A percentile compares a stretch with the other conserved stretches of the same genome.
Evolutionary conservation across 2,797 vertebrate species (phyloP).

Genomic region (Paratrypauchen microcephalus): DNA sequence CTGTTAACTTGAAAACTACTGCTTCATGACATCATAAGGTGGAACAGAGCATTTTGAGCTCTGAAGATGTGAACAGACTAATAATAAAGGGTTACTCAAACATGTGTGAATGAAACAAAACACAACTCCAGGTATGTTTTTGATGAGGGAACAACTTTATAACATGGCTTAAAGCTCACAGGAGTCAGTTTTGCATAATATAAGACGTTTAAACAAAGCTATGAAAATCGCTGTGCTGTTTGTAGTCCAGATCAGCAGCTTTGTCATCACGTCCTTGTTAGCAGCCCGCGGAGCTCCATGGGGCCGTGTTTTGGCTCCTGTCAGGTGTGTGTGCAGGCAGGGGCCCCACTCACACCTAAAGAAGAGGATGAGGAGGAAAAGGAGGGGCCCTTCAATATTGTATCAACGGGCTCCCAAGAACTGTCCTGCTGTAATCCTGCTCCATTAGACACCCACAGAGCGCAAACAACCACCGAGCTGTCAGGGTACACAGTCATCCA

Average conservation of each 20-base stretch:
- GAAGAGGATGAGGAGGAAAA: slow-evolving; percentile 32
- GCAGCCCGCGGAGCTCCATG: slow-evolving; percentile 72
- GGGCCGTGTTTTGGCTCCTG: slow-evolving; percentile 69
- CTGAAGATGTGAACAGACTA: no score
- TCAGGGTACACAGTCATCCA: slow-evolving; percentile 61
- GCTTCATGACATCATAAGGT: no score
- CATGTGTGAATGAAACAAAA: no score
- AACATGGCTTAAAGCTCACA: no score
- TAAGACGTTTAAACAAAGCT: no score
- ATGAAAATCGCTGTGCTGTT: slow-evolving; percentile 46
- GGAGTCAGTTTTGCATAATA: no score
- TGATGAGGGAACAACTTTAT: no score
- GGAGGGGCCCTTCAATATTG: slow-evolving; percentile 58
- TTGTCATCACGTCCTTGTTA: slow-evolving; percentile 74
- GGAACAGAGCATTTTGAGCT: no score
- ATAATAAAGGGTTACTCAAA: no score
- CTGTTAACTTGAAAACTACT: no score
- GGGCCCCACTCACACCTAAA: slow-evolving; percentile 61
- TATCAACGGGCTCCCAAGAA: slow-evolving; percentile 66
- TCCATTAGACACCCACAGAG: slow-evolving; percentile 72
- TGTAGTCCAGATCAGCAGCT: slow-evolving; percentile 75
- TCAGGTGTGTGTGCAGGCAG: slow-evolving; percentile 64
- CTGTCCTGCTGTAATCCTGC: slow-evolving; percentile 70
- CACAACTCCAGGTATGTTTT: no score
- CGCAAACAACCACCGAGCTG: slow-evolving; percentile 61